Base-by-base conservation (phyloP, 2,888 invertebrate genomes). In the Linnaemya tessellans region DNA sequence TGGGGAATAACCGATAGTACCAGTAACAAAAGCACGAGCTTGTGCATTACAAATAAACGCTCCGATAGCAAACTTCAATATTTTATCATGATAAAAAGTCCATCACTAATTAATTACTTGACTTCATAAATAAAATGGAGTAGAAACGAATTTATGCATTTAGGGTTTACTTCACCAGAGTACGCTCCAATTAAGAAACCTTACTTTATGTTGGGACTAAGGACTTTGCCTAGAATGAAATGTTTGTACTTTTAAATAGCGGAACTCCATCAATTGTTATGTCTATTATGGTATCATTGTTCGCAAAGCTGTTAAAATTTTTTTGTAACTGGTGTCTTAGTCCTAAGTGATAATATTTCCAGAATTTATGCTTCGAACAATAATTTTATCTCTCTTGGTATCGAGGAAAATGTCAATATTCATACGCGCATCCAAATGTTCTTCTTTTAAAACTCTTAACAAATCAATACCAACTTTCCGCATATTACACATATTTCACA, bases 81-180 rank as follows among this genome's bases (percentile, higher is more conserved):
- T 58, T 58, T 78, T 65, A 54, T 25, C 75, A 58, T 11, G 41
- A 30, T 18, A 67, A 41, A 3, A 20, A 78, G 20, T 13, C 77
- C 67, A 58, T n/a, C n/a, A n/a, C n/a, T 20, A 67, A 58, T 58
- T 46, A 67, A 78, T 58, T 67, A 58, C 43, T 78, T 78, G 25
- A 58, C 67, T 78, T 67, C 77, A 58, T 67, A 43, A 58, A 67
- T 77, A 67, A 77, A 77, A 77, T 77, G 49, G 25, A 67, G 77
- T 67, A 77, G 46, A 67, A 67, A 77, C 11, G 67, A 41, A 77
- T 77, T 67, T 56, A 71, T 35, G 8, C 35, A 77, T 56, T 68
- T 68, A 41, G 58, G 78, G 30, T 67, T 78, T 43, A 58, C 60
- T 46, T 67, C 58, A 18, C 78, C 68, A 58, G 58, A 78, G 30